Evolutionary conservation across 2,113 vertebrate species (phyloP).

Genomic region (Festucalex cinctus): DNA sequence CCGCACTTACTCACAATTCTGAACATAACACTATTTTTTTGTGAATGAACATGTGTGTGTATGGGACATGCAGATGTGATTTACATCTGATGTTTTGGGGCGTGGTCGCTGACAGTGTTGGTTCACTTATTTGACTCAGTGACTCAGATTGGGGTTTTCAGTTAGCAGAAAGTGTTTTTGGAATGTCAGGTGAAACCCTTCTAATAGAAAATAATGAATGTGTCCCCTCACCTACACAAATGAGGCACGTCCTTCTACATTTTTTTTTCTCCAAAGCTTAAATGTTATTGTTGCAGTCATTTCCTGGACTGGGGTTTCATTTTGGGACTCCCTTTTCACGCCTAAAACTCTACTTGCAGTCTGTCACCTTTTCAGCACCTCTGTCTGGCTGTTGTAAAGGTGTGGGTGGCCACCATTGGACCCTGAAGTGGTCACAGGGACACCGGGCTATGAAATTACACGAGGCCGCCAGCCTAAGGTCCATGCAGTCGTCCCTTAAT

Average conservation of each 20-base stretch:
- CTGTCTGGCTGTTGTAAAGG: conserved; percentile 48
- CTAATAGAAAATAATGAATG: background rate
- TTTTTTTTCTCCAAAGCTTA: conserved; percentile 42
- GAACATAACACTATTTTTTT: background rate
- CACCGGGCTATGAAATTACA: conserved; percentile 66
- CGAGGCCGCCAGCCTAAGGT: conserved; percentile 50
- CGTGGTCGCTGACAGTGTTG: background rate
- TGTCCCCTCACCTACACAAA: conserved; percentile 23
- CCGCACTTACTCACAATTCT: background rate
- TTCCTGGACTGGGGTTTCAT: conserved; percentile 57
- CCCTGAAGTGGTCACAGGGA: conserved; percentile 52
- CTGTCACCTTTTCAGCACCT: conserved; percentile 58
- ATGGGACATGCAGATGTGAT: background rate
- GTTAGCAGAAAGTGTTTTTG: background rate
- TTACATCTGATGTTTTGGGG: background rate
- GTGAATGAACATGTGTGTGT: background rate
- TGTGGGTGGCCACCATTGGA: conserved; percentile 56
- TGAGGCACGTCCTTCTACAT: conserved; percentile 28
- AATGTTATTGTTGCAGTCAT: conserved; percentile 52
- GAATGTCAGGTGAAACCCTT: background rate
- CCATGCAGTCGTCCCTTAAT: conserved; percentile 54
- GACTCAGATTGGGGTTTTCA: background rate
- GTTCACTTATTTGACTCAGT: background rate
- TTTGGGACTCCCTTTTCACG: conserved; percentile 44
- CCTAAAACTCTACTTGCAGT: conserved; percentile 38